Evolutionary conservation across 2,113 vertebrate species (phyloP).

Genomic region (Sphaerodactylus townsendi): DNA sequence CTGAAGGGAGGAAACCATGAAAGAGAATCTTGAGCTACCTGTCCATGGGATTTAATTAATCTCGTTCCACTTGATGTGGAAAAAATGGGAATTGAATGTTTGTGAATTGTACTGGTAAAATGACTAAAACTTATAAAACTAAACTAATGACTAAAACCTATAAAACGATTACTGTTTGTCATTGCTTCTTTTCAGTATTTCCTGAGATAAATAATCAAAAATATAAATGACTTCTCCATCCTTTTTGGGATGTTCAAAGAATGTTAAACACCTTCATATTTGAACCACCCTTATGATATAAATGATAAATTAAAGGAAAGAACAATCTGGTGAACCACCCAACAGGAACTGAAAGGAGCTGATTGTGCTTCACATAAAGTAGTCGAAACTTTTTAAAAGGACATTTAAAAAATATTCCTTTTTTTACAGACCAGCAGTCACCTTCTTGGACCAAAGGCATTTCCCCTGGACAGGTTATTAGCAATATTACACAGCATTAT

Average conservation of each 20-base stretch:
- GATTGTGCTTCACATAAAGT: not conserved
- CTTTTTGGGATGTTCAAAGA: not conserved
- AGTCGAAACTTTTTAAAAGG: not conserved
- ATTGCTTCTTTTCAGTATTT: not conserved
- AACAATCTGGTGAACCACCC: not conserved
- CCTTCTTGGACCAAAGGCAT: constrained; percentile 95
- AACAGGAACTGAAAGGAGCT: not conserved
- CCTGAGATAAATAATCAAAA: not conserved
- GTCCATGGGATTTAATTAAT: not conserved
- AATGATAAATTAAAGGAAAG: not conserved
- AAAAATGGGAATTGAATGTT: not conserved
- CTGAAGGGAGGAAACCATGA: not conserved
- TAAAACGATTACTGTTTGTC: not conserved
- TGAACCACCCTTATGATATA: not conserved
- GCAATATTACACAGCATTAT: constrained; percentile 97
- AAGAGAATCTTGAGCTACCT: not conserved
- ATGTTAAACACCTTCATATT: not conserved
- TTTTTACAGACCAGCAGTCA: constrained; percentile 92
- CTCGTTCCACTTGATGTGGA: not conserved
- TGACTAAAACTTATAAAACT: no score
- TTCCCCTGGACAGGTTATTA: constrained; percentile 92
- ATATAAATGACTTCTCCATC: not conserved
- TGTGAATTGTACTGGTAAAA: not conserved
- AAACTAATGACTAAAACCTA: not conserved
- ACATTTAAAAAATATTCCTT: constrained; percentile 6